A percentile compares a stretch with the other conserved stretches of the same genome.
phyloP scores from a whole-genome alignment of 2,113 vertebrate species.

The Bubo bubo region DNA sequence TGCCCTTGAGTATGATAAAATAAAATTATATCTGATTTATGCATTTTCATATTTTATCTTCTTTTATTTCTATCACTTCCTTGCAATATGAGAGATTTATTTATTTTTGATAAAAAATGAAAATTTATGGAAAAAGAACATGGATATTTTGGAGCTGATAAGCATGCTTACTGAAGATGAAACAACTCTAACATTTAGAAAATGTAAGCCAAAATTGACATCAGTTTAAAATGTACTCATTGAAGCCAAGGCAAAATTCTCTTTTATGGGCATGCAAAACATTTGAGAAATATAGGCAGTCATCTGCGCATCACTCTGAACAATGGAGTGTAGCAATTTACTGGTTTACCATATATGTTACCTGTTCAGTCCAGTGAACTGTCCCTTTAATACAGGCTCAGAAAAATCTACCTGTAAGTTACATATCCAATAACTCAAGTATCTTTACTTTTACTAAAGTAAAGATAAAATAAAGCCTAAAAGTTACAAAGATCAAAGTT shows the following conservation, averaged over 20 bases:
- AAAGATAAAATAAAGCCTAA: background rate
- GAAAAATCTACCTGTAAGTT: background rate
- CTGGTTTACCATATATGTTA: background rate
- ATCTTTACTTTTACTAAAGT: background rate
- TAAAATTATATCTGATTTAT: background rate
- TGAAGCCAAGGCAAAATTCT: background rate
- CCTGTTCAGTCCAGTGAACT: background rate
- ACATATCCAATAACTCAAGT: background rate
- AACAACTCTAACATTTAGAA: background rate
- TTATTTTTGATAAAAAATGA: background rate
- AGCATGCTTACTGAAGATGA: background rate
- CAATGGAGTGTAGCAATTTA: background rate
- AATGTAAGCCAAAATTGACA: background rate
- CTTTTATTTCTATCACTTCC: background rate
- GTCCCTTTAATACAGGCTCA: background rate
- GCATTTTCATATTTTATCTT: background rate
- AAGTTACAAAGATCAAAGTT: background rate
- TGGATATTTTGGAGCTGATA: background rate
- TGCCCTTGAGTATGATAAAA: constrained; percentile 45
- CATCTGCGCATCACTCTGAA: background rate
- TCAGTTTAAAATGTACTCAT: background rate
- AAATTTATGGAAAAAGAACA: background rate
- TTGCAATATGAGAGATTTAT: background rate
- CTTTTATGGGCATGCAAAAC: background rate
- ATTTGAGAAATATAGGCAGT: background rate